phyloP scores from a whole-genome alignment of 2,888 invertebrate species.

The Ischnus inquisitorius region DNA sequence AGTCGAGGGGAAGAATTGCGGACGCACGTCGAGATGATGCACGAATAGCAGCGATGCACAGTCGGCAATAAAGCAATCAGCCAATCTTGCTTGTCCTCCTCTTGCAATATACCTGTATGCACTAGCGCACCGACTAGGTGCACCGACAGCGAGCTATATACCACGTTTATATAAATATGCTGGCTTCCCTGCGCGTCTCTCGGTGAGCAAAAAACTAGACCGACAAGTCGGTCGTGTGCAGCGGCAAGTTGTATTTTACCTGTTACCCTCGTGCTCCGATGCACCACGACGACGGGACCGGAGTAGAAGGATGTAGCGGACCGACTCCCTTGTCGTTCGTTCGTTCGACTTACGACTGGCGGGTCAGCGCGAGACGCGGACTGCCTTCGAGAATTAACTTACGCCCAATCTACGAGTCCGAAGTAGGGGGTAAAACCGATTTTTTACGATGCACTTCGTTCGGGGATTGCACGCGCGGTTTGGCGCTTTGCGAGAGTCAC shows the following conservation, averaged over 20 bases:
- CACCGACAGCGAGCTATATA: neutral
- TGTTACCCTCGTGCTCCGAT: slow-evolving; percentile 57
- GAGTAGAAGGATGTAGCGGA: slow-evolving; percentile 36
- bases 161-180: slow-evolving; percentile 28
- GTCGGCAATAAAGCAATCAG: slow-evolving; percentile 74
- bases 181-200: slow-evolving; percentile 18
- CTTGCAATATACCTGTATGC: neutral
- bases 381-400: slow-evolving; percentile 44
- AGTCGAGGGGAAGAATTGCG: slow-evolving; percentile 38
- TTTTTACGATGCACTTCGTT: slow-evolving; percentile 62
- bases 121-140: neutral
- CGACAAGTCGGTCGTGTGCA: slow-evolving; percentile 63
- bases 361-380: slow-evolving; percentile 1
- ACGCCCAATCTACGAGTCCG: slow-evolving; percentile 37
- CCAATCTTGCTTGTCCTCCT: slow-evolving; percentile 59
- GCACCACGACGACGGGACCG: slow-evolving; percentile 35
- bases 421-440: slow-evolving; percentile 33
- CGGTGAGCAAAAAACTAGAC: slow-evolving; percentile 72
- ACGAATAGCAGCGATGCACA: slow-evolving; percentile 61
- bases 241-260: slow-evolving; percentile 58
- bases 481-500: slow-evolving; percentile 33
- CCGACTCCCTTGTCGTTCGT: slow-evolving; percentile 36
- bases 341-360: slow-evolving; percentile 11
- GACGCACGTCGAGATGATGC: slow-evolving; percentile 50
- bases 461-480: slow-evolving; percentile 27